Conservation (phyloP, 2,797 vertebrate genomes). For the Labroides dimidiatus region DNA sequence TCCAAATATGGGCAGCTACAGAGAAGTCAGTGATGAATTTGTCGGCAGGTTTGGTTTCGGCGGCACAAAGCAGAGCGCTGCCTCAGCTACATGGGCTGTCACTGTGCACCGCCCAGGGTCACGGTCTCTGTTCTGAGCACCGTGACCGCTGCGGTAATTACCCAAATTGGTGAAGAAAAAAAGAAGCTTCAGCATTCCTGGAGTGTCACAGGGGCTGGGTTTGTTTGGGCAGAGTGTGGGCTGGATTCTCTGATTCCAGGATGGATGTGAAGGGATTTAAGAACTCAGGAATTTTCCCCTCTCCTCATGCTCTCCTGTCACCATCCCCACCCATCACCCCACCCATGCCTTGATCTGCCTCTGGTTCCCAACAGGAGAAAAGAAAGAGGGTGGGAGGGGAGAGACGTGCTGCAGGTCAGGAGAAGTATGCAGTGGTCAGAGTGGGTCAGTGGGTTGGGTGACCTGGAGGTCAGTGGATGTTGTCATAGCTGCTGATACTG, state of each 20-base stretch:
- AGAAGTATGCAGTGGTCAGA: conserved; percentile 67
- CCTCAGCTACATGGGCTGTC: conserved; percentile 72
- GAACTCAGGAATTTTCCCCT: conserved; percentile 73
- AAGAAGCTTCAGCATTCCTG: conserved; percentile 75
- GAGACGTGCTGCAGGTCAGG: conserved; percentile 63
- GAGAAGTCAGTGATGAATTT: conserved; percentile 77
- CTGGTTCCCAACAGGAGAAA: conserved; percentile 59
- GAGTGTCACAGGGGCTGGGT: conserved; percentile 75
- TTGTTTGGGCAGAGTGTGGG: conserved; percentile 74
- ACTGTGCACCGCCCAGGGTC: conserved; percentile 74
- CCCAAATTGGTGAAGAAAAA: conserved; percentile 71
- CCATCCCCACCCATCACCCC: conserved; percentile 68
- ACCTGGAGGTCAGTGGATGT: conserved; percentile 32
- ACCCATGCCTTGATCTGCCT: conserved; percentile 72
- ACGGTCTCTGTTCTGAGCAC: conserved; percentile 76
- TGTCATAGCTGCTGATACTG: conserved; percentile 57
- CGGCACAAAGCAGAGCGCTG: conserved; percentile 64
- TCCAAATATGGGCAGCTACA: conserved; percentile 55
- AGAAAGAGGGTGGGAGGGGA: conserved; percentile 62
- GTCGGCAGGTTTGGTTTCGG: conserved; percentile 72
- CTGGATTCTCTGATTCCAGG: conserved; percentile 75
- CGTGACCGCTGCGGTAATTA: conserved; percentile 80
- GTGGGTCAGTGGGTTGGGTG: conserved; percentile 60
- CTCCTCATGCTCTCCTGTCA: conserved; percentile 71
- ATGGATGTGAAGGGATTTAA: conserved; percentile 81